Percentiles rank a stretch among this genome's conserved stretches.
These are phyloP conservation scores for Oxygymnocypris stewartii DNA, from an alignment of 2,113 vertebrate genomes.

Conservation along the genomic window DNA sequence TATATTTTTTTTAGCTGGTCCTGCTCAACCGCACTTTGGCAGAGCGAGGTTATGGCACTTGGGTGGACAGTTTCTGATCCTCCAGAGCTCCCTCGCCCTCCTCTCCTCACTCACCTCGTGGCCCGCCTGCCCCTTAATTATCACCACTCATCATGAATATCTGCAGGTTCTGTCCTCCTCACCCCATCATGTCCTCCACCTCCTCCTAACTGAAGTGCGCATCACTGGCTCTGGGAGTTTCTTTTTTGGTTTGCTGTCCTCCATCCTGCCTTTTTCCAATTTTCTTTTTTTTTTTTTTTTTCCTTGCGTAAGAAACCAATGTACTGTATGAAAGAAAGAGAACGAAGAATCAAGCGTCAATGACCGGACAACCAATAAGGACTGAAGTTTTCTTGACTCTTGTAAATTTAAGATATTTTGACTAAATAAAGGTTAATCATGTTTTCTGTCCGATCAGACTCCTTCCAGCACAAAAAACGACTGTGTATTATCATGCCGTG, in stretches of 20 bases:
- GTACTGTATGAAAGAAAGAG: conserved; percentile 56
- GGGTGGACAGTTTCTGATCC: conserved; percentile 88
- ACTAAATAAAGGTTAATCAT: conserved; percentile 64
- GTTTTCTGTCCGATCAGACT: conserved; percentile 56
- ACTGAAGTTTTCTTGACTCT: conserved; percentile 39
- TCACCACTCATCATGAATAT: conserved; percentile 25
- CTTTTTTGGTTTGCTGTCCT: conserved; percentile 36
- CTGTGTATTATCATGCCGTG: conserved; percentile 57
- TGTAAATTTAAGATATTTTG: conserved; percentile 66
- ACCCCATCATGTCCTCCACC: conserved; percentile 17
- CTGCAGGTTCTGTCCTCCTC: conserved; percentile 23
- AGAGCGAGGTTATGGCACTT: conserved; percentile 87
- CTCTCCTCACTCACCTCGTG: conserved; percentile 25
- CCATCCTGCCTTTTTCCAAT: conserved; percentile 4
- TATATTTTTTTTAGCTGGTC: conserved; percentile 76
- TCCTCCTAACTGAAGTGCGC: conserved; percentile 39
- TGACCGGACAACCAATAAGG: conserved; percentile 49
- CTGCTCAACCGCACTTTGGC: conserved; percentile 89
- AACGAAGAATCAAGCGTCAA: conserved; percentile 52
- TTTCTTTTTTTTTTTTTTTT: conserved; percentile 11
- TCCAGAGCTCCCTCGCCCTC: conserved; percentile 19
- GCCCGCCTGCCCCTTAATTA: neutral
- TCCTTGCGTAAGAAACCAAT: conserved; percentile 57
- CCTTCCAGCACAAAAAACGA: conserved; percentile 52
- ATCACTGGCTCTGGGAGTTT: conserved; percentile 60